phyloP scores from a whole-genome alignment of 1,140 invertebrate genomes.

The Mizuhopecten yessoensis region DNA sequence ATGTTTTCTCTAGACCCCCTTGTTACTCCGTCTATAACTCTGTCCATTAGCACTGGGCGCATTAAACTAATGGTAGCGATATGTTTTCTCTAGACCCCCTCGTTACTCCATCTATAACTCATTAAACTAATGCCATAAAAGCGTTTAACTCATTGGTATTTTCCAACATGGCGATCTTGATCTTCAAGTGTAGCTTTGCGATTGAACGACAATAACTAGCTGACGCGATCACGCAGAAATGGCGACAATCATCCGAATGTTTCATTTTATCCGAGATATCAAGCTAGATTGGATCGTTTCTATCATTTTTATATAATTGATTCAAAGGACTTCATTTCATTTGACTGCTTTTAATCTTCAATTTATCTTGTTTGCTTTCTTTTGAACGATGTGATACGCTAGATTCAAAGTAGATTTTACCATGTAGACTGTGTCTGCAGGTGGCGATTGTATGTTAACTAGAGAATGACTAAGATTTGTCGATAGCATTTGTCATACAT shows the following conservation, averaged over 20 bases:
- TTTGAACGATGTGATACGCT: constrained; percentile 15
- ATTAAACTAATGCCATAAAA: not conserved
- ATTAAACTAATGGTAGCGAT: not conserved
- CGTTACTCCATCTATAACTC: not conserved
- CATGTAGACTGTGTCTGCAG: not conserved
- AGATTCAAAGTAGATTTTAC: not conserved
- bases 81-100: not conserved
- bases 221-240: constrained; percentile 1
- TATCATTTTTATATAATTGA: constrained; percentile 40
- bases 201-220: constrained; percentile 33
- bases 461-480: not conserved
- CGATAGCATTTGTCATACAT: not conserved
- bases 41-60: not conserved
- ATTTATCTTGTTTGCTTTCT: constrained; percentile 21
- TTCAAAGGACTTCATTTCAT: constrained; percentile 27
- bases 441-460: not conserved
- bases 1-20: not conserved
- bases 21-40: not conserved
- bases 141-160: constrained; percentile 18
- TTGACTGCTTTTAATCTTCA: constrained; percentile 22
- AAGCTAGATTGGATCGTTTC: not conserved
- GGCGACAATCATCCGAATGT: constrained; percentile 24
- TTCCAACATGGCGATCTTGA: constrained; percentile 25
- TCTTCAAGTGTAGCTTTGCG: not conserved
- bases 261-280: constrained; percentile 39